Percentiles rank a stretch among this genome's conserved stretches.
Conservation (phyloP, 2,888 invertebrate genomes). For the Myathropa florea region DNA sequence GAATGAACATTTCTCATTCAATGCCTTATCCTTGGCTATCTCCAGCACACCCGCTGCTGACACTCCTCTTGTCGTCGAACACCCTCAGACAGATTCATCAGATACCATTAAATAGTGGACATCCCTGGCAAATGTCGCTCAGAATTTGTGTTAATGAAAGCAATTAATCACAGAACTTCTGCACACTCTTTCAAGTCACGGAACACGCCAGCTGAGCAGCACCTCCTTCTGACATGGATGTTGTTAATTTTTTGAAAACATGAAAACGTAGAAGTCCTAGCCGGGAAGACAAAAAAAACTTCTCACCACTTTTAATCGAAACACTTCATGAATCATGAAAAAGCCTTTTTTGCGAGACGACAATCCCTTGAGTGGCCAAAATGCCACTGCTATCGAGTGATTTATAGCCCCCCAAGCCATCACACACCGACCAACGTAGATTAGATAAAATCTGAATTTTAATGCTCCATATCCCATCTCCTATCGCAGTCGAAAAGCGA, state of each 20-base stretch:
- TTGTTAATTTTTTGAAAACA: constrained; percentile 26
- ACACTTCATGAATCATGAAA: constrained; percentile 1
- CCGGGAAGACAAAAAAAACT: background rate
- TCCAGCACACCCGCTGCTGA: background rate
- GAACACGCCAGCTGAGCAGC: background rate
- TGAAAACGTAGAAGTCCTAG: background rate
- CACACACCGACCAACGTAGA: constrained; percentile 26
- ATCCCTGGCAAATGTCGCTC: background rate
- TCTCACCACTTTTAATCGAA: constrained; percentile 10
- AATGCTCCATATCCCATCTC: constrained; percentile 18
- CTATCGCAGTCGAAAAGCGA: background rate
- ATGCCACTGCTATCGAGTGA: constrained; percentile 33
- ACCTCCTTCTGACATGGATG: background rate
- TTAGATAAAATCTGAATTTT: constrained; percentile 50
- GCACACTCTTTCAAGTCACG: background rate
- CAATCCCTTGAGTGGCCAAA: constrained; percentile 25
- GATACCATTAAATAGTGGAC: background rate
- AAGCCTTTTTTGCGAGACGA: background rate
- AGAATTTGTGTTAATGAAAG: background rate
- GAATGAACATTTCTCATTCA: background rate
- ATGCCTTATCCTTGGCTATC: background rate
- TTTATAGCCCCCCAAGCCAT: constrained; percentile 40
- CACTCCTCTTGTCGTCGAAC: no score
- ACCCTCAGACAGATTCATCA: background rate
- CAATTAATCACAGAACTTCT: constrained; percentile 17